Evolutionary conservation across 2,888 invertebrate genomes (phyloP), one percentile per base, ranked within the genome.

Genomic region (Candidula unifasciata): DNA sequence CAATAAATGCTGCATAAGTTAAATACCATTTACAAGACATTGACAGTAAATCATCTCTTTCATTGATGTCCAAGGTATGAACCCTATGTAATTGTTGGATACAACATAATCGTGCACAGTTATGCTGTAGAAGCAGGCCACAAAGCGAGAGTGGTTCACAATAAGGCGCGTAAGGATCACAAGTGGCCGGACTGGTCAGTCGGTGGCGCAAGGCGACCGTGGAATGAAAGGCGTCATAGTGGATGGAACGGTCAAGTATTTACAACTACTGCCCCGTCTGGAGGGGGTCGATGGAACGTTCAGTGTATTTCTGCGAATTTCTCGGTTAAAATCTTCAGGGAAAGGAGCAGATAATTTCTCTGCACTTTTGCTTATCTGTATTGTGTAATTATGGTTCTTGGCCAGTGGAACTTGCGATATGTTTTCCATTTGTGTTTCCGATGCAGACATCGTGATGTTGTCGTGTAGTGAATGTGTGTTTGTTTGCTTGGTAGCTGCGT

Each of bases 231-330:
- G 81, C 10, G 71, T 8, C 1, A 57, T 16, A 0, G 81, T 33
- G 71, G 81, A 60, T 18, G 81, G 81, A 30, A 81, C 81, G 13
- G 71, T 81, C 33, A 81, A 37, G n/a, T 71, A 81, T 52, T 57
- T 81, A 37, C 71, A 81, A 24, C 13, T 60, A 37, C 37, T 78
- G 64, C 37, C 78, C 37, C 37, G 64, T 3, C 3, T 10, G n/a
- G 64, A n/a, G 3, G n/a, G 33, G 2, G n/a, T 30, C n/a, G 78
- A 44, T 18, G 78, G 64, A 33, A 78, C 78, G 37, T 78, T 78
- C n/a, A 78, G 27, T 13, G 78, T 78, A 21, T 78, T 78, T 30
- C 78, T 78, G 13, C 78, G 78, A 2, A 54, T n/a, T 37, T 78
- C 78, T 10, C 35, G n/a, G 2, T 27, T 57, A n/a, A 35, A 64